Conservation (phyloP, 2,888 invertebrate species). For the Synanthedon andrenaeformis region DNA sequence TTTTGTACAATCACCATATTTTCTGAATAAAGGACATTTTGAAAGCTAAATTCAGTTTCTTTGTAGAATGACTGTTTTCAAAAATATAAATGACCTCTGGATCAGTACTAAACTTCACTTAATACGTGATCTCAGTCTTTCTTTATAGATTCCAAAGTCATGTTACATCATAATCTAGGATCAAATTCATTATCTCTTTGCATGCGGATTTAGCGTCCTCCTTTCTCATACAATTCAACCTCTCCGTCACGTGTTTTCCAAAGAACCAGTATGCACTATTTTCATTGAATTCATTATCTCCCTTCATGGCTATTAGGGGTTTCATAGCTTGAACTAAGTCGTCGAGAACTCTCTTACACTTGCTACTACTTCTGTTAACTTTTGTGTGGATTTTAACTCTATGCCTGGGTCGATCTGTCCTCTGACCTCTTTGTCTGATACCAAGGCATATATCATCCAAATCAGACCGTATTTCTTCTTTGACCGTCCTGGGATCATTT, state of each 20-base stretch:
- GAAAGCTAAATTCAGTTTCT: conserved; percentile 6
- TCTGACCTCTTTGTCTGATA: conserved; percentile 34
- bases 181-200: conserved; percentile 26
- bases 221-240: conserved; percentile 39
- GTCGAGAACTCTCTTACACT: conserved; percentile 39
- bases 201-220: conserved; percentile 38
- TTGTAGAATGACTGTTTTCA: conserved; percentile 14
- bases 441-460: conserved; percentile 19
- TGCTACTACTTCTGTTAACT: conserved; percentile 13
- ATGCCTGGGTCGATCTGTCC: conserved; percentile 39
- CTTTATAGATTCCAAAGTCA: too few relatives aligned
- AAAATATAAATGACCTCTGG: conserved; percentile 38
- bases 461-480: conserved; percentile 30
- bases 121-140: conserved; percentile 5
- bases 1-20: conserved; percentile 4
- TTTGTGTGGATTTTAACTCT: conserved; percentile 13
- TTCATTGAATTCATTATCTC: conserved; percentile 1
- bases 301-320: conserved; percentile 22
- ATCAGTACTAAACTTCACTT: too few relatives aligned
- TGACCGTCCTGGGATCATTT: conserved; percentile 10
- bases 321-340: conserved; percentile 41
- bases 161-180: too few relatives aligned
- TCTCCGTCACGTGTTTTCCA: conserved; percentile 46
- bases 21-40: background rate
- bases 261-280: conserved; percentile 43